Evolutionary conservation across 2,113 vertebrate species (phyloP).

Genomic region (Eubucco bourcierii): DNA sequence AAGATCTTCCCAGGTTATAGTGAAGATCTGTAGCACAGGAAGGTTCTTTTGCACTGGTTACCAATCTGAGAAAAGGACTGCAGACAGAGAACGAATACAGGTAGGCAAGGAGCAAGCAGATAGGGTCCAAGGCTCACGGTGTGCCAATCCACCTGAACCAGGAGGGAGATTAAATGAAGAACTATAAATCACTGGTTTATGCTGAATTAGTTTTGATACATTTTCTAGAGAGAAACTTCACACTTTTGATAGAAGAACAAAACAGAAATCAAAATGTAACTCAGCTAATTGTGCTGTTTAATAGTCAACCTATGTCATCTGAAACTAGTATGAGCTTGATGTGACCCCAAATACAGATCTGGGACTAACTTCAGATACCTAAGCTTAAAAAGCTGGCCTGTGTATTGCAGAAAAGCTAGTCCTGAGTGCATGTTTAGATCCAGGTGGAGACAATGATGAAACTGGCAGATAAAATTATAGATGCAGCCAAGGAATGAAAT

Average conservation of each 20-base stretch:
- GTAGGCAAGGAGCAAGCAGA: not conserved
- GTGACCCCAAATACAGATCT: not conserved
- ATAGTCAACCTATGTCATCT: not conserved
- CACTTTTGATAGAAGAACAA: not conserved
- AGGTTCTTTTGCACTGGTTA: not conserved
- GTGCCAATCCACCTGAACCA: not conserved
- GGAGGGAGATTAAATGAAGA: not conserved
- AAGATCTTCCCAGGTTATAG: not conserved
- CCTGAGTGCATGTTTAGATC: not conserved
- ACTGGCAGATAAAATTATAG: not conserved
- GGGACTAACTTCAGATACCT: not conserved
- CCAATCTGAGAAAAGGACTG: not conserved
- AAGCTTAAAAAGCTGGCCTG: not conserved
- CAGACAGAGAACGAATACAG: not conserved
- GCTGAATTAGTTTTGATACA: not conserved
- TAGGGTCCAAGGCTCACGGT: not conserved
- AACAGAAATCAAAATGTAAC: not conserved
- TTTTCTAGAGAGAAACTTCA: not conserved
- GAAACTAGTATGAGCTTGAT: not conserved
- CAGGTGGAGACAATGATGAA: not conserved
- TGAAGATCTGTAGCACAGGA: not conserved
- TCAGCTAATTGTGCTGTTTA: not conserved
- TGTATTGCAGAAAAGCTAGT: not conserved
- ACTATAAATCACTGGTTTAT: not conserved
- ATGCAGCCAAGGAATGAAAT: not conserved